These are phyloP conservation scores for Thumatha senex DNA, from an alignment of 2,888 invertebrate genomes.

Conservation along the genomic window DNA sequence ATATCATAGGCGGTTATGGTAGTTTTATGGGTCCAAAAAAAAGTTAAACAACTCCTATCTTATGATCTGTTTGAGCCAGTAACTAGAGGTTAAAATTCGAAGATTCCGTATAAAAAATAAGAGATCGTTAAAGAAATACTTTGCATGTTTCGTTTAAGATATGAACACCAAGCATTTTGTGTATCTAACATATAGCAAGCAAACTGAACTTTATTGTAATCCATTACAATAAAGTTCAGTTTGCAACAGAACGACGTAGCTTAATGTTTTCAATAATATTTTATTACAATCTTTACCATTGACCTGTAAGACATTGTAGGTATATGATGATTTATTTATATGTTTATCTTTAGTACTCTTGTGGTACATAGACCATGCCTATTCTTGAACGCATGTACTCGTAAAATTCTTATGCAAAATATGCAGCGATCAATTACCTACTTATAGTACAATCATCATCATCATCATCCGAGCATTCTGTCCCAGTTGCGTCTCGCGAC, in stretches of 20 bases:
- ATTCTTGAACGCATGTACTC: no score
- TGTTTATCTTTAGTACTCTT: no score
- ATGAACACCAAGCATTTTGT: constrained; percentile 39
- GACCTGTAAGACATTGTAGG: constrained; percentile 31
- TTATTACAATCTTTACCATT: constrained; percentile 33
- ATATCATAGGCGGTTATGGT: constrained; percentile 66
- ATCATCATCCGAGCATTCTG: no score
- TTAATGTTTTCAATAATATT: constrained; percentile 28
- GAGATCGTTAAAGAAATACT: constrained; percentile 62
- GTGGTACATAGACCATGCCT: no score
- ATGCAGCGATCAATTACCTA: no score
- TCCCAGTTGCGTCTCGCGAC: no score
- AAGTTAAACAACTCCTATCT: constrained; percentile 59
- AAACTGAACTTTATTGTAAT: no score
- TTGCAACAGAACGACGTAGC: constrained; percentile 11
- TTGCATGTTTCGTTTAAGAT: constrained; percentile 57
- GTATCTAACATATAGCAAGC: constrained; percentile 12
- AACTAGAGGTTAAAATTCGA: constrained; percentile 68
- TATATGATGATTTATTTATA: constrained; percentile 28
- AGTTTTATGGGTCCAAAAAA: constrained; percentile 65
- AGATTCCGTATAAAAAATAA: constrained; percentile 57
- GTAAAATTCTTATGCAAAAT: no score
- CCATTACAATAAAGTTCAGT: constrained; percentile 20
- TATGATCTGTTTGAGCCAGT: constrained; percentile 60
- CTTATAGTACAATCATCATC: no score